These are phyloP conservation scores for Fragum fragum DNA, from an alignment of 2,888 invertebrate species.

Conservation along the genomic window DNA sequence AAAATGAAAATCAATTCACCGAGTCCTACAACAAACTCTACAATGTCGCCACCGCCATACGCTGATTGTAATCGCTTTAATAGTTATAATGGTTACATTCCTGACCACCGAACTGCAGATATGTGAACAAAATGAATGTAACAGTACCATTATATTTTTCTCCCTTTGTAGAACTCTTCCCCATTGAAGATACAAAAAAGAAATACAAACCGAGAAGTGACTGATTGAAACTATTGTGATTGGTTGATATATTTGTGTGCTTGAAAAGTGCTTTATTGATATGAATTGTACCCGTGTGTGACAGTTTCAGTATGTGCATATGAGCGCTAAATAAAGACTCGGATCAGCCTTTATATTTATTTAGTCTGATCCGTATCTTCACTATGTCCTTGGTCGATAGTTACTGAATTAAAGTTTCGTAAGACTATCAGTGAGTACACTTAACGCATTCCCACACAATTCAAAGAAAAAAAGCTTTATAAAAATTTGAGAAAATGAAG, in stretches of 20 bases:
- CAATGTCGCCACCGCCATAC: constrained; percentile 65
- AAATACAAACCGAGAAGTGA: not conserved
- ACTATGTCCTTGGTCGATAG: too few relatives aligned
- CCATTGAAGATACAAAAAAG: not conserved
- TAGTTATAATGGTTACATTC: constrained; percentile 79
- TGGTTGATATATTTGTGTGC: constrained; percentile 21
- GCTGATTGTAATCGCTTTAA: constrained; percentile 79
- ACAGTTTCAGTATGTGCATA: too few relatives aligned
- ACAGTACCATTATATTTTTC: not conserved
- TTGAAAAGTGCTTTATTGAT: constrained; percentile 26
- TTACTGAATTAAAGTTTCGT: too few relatives aligned
- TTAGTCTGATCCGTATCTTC: too few relatives aligned
- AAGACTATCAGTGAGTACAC: too few relatives aligned
- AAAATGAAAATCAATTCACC: constrained; percentile 68
- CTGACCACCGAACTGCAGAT: constrained; percentile 79
- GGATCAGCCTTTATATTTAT: too few relatives aligned
- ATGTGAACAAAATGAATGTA: constrained; percentile 24
- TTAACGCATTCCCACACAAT: too few relatives aligned
- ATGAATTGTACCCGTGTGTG: too few relatives aligned
- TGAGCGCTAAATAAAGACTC: too few relatives aligned
- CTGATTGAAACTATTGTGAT: not conserved
- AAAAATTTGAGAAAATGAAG: too few relatives aligned
- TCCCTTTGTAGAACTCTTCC: constrained; percentile 14
- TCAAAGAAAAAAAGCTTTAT: too few relatives aligned
- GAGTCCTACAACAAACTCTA: constrained; percentile 57